phyloP scores from a whole-genome alignment of 2,113 vertebrate species.

The Colossoma macropomum region DNA sequence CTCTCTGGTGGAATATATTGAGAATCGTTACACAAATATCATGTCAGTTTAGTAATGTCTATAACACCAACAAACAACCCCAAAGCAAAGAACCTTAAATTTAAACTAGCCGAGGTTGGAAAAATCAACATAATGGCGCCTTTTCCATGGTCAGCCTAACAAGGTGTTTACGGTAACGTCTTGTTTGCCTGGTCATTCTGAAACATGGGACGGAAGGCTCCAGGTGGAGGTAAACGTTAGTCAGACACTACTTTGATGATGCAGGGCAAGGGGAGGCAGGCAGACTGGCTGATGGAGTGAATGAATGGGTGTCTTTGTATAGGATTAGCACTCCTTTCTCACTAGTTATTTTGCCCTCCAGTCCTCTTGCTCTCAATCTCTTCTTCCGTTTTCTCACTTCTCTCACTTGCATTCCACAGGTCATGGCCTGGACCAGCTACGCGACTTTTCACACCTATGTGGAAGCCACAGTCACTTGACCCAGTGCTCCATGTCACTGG shows the following conservation, averaged over 20 bases:
- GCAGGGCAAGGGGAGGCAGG: background rate
- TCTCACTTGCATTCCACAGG: conserved; percentile 60
- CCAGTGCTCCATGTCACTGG: conserved; percentile 24
- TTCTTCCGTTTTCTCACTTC: conserved; percentile 40
- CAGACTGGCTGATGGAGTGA: conserved; percentile 39
- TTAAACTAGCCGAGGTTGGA: conserved; percentile 7
- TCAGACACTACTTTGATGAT: conserved; percentile 48
- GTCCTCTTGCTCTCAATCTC: conserved; percentile 14
- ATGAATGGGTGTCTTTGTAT: conserved; percentile 72
- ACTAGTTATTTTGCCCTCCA: conserved; percentile 44
- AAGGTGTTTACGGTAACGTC: background rate
- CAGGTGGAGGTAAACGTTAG: conserved; percentile 10
- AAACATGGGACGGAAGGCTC: background rate
- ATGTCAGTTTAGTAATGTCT: background rate
- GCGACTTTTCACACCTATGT: conserved; percentile 69
- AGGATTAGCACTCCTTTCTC: conserved; percentile 57
- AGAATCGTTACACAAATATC: background rate
- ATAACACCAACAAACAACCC: background rate
- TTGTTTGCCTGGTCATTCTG: conserved; percentile 18
- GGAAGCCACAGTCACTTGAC: conserved; percentile 52
- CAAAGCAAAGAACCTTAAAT: conserved; percentile 1
- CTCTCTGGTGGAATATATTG: background rate
- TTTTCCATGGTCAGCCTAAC: conserved; percentile 6
- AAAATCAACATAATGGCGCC: conserved; percentile 22
- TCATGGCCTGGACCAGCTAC: conserved; percentile 50